phyloP scores from a whole-genome alignment of 1,140 invertebrate species.

The Sinella curviseta region DNA sequence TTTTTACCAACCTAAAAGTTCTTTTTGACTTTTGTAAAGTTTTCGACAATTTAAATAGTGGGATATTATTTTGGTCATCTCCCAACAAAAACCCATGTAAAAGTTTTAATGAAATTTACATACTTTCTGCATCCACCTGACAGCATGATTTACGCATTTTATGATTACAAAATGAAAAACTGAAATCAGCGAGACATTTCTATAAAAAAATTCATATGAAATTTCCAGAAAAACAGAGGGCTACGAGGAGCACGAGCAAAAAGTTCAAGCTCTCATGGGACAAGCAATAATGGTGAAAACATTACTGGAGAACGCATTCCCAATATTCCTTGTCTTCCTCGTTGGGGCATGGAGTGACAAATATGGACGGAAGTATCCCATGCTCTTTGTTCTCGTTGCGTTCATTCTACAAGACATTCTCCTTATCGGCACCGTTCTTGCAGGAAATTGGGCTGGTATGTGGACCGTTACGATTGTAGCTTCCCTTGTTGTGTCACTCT shows the following conservation, averaged over 20 bases:
- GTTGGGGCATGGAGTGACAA: conserved; percentile 65
- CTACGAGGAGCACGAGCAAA: conserved; percentile 27
- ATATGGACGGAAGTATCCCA: conserved; percentile 71
- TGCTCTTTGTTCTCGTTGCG: conserved; percentile 77
- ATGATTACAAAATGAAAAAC: too few relatives aligned
- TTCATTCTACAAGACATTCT: conserved; percentile 74
- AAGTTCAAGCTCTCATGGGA: conserved; percentile 61
- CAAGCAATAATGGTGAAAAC: conserved; percentile 63
- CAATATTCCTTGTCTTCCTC: conserved; percentile 60
- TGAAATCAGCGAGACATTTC: too few relatives aligned
- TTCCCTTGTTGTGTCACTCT: conserved; percentile 63
- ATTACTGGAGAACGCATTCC: conserved; percentile 62
- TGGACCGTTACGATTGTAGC: conserved; percentile 39
- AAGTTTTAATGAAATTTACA: too few relatives aligned
- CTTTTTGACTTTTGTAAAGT: too few relatives aligned
- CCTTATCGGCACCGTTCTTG: conserved; percentile 75
- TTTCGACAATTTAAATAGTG: too few relatives aligned
- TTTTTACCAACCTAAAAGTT: too few relatives aligned
- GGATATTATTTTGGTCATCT: too few relatives aligned
- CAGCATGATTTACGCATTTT: too few relatives aligned
- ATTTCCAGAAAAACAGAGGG: conserved; percentile 14
- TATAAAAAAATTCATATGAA: too few relatives aligned
- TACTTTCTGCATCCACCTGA: too few relatives aligned
- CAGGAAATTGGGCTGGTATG: conserved; percentile 28
- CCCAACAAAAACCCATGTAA: too few relatives aligned